These are phyloP conservation scores for Dendrocopos noguchii DNA, from an alignment of 2,113 vertebrate species.

Conservation along the genomic window DNA sequence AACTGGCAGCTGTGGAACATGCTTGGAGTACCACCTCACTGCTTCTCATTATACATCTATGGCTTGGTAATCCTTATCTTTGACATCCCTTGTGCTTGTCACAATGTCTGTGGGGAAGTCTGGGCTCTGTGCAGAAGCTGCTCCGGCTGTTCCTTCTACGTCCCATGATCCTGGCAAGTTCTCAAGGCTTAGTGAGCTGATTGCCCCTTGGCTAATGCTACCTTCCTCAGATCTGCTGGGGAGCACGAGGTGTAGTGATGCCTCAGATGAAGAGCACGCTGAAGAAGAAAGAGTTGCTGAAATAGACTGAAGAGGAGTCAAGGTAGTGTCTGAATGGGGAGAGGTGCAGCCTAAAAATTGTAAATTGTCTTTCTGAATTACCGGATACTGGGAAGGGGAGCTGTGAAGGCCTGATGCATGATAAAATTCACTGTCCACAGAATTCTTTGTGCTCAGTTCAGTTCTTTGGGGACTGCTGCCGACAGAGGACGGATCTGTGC, in stretches of 20 bases:
- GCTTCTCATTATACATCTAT: slow-evolving; percentile 73
- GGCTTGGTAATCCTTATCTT: slow-evolving; percentile 78
- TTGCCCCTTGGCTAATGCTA: slow-evolving; percentile 73
- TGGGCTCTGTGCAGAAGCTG: slow-evolving; percentile 53
- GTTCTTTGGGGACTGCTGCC: slow-evolving; percentile 74
- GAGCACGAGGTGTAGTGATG: slow-evolving; percentile 77
- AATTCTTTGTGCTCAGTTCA: slow-evolving; percentile 60
- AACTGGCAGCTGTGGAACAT: slow-evolving; percentile 22
- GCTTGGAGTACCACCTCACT: not conserved
- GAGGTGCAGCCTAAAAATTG: slow-evolving; percentile 76
- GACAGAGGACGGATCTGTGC: slow-evolving; percentile 66
- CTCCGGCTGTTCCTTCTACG: slow-evolving; percentile 43
- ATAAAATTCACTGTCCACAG: slow-evolving; percentile 60
- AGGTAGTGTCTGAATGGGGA: slow-evolving; percentile 75
- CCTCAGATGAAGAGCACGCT: slow-evolving; percentile 78
- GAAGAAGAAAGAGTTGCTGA: slow-evolving; percentile 82
- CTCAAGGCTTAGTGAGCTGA: slow-evolving; percentile 81
- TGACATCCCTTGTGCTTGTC: slow-evolving; percentile 72
- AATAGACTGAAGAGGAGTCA: slow-evolving; percentile 82
- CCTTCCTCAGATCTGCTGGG: slow-evolving; percentile 80
- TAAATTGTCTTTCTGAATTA: slow-evolving; percentile 74
- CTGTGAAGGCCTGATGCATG: slow-evolving; percentile 61
- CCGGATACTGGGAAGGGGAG: slow-evolving; percentile 74
- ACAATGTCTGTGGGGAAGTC: slow-evolving; percentile 71
- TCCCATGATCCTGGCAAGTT: slow-evolving; percentile 80